phyloP scores from a whole-genome alignment of 2,113 vertebrate genomes.

The Pedetes capensis region DNA sequence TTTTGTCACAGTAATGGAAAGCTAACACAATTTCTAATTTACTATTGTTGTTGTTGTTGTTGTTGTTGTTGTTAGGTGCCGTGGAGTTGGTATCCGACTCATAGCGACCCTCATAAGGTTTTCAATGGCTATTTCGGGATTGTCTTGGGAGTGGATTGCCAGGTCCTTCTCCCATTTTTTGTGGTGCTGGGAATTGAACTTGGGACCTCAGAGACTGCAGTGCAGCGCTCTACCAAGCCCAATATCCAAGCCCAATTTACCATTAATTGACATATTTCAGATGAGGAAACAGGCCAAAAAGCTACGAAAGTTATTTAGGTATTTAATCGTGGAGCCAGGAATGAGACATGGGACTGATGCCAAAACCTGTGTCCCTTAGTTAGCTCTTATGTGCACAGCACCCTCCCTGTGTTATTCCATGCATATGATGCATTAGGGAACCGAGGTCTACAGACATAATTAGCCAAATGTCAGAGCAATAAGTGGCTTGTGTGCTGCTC shows the following conservation, averaged over 20 bases:
- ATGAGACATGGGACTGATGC: background rate
- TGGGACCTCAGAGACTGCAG: no score
- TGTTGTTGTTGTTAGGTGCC: no score
- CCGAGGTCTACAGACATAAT: background rate
- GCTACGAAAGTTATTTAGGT: background rate
- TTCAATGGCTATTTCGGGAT: no score
- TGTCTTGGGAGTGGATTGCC: no score
- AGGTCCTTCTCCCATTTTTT: no score
- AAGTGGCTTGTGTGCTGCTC: background rate
- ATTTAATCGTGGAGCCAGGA: background rate
- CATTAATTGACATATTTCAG: constrained; percentile 39
- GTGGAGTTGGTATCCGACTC: no score
- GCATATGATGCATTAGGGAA: background rate
- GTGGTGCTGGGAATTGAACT: no score
- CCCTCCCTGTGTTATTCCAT: background rate
- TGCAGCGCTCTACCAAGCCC: no score
- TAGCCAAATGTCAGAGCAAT: background rate
- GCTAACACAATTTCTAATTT: background rate
- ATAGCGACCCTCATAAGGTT: no score
- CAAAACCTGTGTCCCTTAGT: background rate
- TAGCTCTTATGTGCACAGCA: background rate
- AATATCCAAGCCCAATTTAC: no score
- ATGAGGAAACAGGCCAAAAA: constrained; percentile 20
- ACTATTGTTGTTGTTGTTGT: background rate
- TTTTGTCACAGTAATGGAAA: background rate